These are phyloP conservation scores for Cyclophora punctaria DNA, from an alignment of 2,888 invertebrate genomes.

Conservation along the genomic window DNA sequence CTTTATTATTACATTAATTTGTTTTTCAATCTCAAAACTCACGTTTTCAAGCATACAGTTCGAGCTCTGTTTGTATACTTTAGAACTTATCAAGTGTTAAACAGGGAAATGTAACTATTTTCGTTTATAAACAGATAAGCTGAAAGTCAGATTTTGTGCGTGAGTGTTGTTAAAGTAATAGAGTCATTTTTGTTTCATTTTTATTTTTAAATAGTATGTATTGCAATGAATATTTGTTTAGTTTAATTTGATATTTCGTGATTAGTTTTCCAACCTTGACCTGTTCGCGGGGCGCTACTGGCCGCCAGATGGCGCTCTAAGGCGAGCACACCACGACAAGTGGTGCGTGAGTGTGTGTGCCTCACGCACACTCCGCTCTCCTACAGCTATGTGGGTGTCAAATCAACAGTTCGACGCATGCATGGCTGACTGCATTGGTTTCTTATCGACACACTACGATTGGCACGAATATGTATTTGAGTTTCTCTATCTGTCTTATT, in stretches of 20 bases:
- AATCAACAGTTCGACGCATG: conserved; percentile 35
- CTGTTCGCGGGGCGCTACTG: conserved; percentile 35
- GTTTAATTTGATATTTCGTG: conserved; percentile 57
- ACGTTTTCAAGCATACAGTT: conserved; percentile 49
- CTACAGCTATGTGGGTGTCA: conserved; percentile 36
- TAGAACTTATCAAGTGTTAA: conserved; percentile 52
- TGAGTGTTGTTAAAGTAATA: conserved; percentile 1
- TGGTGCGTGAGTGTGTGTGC: conserved; percentile 40
- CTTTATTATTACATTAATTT: conserved; percentile 19
- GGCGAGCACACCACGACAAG: conserved; percentile 36
- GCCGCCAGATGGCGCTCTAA: conserved; percentile 58
- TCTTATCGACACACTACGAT: conserved; percentile 41
- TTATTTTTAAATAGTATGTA: conserved; percentile 18
- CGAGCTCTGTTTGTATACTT: conserved; percentile 60
- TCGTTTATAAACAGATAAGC: conserved; percentile 60
- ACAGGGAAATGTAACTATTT: conserved; percentile 49
- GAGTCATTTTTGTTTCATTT: conserved; percentile 14
- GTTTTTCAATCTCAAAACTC: conserved; percentile 39
- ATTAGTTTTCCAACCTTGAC: conserved; percentile 70
- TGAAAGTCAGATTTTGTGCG: conserved; percentile 13
- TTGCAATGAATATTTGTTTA: conserved; percentile 34
- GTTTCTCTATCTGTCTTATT: too few species aligned
- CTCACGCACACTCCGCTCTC: conserved; percentile 39
- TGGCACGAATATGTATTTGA: conserved; percentile 30
- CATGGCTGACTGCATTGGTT: conserved; percentile 36